Evolutionary conservation across 2,888 invertebrate genomes (phyloP).

Genomic region (Eilema caniola): DNA sequence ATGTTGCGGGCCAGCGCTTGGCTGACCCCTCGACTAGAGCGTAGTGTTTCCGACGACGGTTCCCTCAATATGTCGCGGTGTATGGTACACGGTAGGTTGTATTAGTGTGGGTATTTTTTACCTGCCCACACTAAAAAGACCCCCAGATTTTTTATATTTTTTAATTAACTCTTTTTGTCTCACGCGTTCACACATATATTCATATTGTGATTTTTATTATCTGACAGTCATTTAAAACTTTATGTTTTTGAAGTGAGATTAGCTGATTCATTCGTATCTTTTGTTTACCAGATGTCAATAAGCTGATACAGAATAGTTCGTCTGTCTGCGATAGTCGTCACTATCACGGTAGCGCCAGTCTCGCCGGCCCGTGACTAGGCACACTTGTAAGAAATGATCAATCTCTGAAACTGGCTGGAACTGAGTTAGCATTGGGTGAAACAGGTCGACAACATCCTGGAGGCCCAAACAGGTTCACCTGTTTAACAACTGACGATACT

Average conservation of each 20-base stretch:
- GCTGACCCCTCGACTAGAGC: too few relatives aligned
- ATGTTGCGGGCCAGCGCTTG: too few relatives aligned
- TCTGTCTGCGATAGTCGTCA: background rate
- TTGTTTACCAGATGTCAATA: background rate
- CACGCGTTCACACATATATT: background rate
- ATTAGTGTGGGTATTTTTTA: too few relatives aligned
- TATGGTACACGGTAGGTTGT: too few relatives aligned
- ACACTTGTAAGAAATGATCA: background rate
- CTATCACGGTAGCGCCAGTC: background rate
- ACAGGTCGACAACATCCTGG: too few relatives aligned
- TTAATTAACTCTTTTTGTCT: background rate
- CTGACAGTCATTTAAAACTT: background rate
- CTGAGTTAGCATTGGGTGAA: too few relatives aligned
- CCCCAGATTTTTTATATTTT: too few relatives aligned
- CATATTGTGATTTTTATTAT: background rate
- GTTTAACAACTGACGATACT: too few relatives aligned
- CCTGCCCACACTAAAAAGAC: too few relatives aligned
- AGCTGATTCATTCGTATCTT: background rate
- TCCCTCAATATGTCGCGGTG: too few relatives aligned
- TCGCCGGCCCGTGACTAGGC: background rate
- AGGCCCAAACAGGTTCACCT: too few relatives aligned
- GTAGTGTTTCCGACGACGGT: too few relatives aligned
- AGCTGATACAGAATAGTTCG: constrained; percentile 1
- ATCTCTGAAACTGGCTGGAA: background rate
- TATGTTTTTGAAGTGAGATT: background rate